Evolutionary conservation across 1,140 invertebrate genomes (phyloP).

Genomic region (Drosophila varians): DNA sequence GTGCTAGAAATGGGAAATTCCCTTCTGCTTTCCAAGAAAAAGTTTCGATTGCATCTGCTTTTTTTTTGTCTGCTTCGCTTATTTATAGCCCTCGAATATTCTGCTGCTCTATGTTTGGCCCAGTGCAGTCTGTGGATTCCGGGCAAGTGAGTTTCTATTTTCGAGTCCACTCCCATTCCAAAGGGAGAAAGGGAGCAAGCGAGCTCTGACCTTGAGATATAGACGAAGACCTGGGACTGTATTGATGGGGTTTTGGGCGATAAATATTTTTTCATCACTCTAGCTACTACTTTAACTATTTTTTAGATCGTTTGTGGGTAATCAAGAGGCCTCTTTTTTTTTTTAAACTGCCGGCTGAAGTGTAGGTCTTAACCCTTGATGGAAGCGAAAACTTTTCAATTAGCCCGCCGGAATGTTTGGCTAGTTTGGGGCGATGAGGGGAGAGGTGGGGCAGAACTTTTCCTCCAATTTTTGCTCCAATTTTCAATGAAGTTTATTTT

Average conservation of each 20-base stretch:
- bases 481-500: conserved; percentile 78
- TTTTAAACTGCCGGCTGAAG: background rate
- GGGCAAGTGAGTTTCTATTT: conserved; percentile 44
- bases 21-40: conserved; percentile 3
- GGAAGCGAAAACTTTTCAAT: conserved; percentile 39
- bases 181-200: conserved; percentile 27
- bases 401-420: conserved; percentile 16
- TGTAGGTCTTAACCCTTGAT: conserved; percentile 3
- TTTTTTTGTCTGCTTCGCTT: conserved; percentile 28
- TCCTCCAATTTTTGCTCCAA: conserved; percentile 61
- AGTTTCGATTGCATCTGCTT: conserved; percentile 49
- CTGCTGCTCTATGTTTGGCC: conserved; percentile 51
- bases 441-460: too few species aligned
- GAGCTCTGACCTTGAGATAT: conserved; percentile 38
- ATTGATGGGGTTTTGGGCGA: background rate
- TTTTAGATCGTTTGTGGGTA: too few species aligned
- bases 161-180: conserved; percentile 34
- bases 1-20: conserved; percentile 7
- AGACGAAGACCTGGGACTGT: background rate
- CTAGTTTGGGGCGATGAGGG: conserved; percentile 17
- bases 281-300: too few species aligned
- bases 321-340: background rate
- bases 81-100: conserved; percentile 43
- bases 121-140: conserved; percentile 40
- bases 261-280: too few species aligned